Base-by-base conservation (phyloP, 2,888 invertebrate species). In the Tetranychus piercei region DNA sequence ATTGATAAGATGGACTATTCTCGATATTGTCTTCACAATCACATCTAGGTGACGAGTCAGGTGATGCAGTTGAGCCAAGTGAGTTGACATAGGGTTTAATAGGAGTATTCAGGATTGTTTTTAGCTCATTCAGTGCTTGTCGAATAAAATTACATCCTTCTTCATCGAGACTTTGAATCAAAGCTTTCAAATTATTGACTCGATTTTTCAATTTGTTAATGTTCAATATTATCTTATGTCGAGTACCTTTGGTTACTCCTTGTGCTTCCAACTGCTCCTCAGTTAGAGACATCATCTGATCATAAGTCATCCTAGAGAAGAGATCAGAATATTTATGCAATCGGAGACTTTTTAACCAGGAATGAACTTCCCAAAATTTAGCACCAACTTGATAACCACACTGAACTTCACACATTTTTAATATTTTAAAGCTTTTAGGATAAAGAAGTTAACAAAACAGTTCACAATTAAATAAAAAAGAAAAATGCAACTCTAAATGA, bases 311-410 rank as follows among this genome's bases (percentile, higher is more conserved):
- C 79, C 91, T 89, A 74, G 92, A 89, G 82, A 97, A 95, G 73
- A 97, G 86, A 85, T 90, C 90, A 81, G 93, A 89, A 82, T 97
- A 97, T 83, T 97, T 97, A 85, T 97, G 97, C 77, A 97, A 86
- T 77, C 97, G 87, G 76, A 97, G 85, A 73, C 90, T 90, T 85
- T 97, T 97, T 78, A 97, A 84, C 97, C 97, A 97, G 44, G 84
- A 81, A 43, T 87, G 86, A 73, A 88, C 86, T 81, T 88, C 88
- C n/a, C 73, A 66, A 18, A 34, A 71, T 34, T 23, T 23, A 55
- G 9, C 55, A 15, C 9, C 55, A 55, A 2, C n/a, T 9, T 69
- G 55, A 15, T 55, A 55, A 55, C 15, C 55, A 15, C 55, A 15
- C 15, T 55, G 55, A 55, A 15, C 15, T 55, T 55, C 55, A 55